Evolutionary conservation across 2,797 vertebrate species (phyloP).

Genomic region (Hippocampus kuda): DNA sequence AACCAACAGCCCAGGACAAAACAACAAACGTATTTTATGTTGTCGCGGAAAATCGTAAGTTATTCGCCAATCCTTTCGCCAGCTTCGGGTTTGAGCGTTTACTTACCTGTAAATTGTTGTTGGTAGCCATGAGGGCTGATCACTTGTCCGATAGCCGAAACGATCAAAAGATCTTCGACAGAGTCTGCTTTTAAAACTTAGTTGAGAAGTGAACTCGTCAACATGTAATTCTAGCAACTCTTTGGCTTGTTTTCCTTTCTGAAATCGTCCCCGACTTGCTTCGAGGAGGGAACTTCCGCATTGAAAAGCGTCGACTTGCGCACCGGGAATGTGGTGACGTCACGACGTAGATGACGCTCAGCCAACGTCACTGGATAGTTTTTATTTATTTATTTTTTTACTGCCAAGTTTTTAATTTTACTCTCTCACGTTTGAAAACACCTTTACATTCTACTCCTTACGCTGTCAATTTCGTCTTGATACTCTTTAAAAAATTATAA

Average conservation of each 20-base stretch:
- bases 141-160: slow-evolving; percentile 24
- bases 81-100: slow-evolving; percentile 23
- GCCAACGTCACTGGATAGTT: neutral
- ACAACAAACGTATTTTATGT: accelerated
- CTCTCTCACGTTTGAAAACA: too few species aligned
- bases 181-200: neutral
- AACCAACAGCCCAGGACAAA: neutral
- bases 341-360: slow-evolving; percentile 34
- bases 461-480: too few species aligned
- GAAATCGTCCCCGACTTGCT: slow-evolving; percentile 38
- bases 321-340: slow-evolving; percentile 51
- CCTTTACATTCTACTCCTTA: too few species aligned
- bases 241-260: slow-evolving; percentile 48
- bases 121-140: slow-evolving; percentile 70
- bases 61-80: neutral
- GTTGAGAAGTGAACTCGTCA: neutral
- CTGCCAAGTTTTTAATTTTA: too few species aligned
- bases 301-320: slow-evolving; percentile 64
- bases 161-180: slow-evolving; percentile 9
- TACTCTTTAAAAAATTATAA: too few species aligned
- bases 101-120: slow-evolving; percentile 77
- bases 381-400: neutral
- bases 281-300: slow-evolving; percentile 66
- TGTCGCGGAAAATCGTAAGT: neutral
- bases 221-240: neutral